Base-by-base conservation (phyloP, 2,888 invertebrate genomes). In the Megaustenia siamemsis region DNA sequence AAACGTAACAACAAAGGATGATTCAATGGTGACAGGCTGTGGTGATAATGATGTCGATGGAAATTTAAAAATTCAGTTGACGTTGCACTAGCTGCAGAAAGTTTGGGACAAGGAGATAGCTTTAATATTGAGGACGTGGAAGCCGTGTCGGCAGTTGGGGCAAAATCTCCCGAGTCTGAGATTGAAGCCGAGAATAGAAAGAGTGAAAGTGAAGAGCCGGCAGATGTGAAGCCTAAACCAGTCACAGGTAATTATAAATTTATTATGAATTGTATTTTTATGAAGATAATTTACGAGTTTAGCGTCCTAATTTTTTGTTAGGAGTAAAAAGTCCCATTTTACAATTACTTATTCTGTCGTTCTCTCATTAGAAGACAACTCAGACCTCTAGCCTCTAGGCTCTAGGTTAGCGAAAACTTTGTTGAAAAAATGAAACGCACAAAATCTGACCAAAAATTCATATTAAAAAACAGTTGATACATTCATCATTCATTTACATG, bases 181-280 rank as follows among this genome's bases (percentile, higher is more conserved):
- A 5, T 28, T 21, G 75, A 32, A 38, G 35, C 24, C 18, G 40
- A 40, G 5, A 71, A n/a, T 0, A 45, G 66, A 6, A 60, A 82
- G 40, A 63, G 32, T 38, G 53, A 77, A n/a, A 60, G 43, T 24
- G 15, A 68, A 38, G 53, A 49, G 18, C 28, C n/a, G 15, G 73
- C 35, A 28, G 84, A 78, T 28, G 24, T 75, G 21, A 84, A 80
- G 69, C 79, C 84, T n/a, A 80, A 53, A 79, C 84, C 84, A 45
- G 78, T 60, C 18, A 84, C 78, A 84, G 84, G 84, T 84, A 78
- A 60, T 4, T 1, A 60, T n/a, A 38, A 15, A n/a, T 15, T 32
- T 32, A 40, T 21, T 53, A n/a, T n/a, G n/a, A n/a, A n/a, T n/a
- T n/a, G n/a, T n/a, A n/a, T n/a, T n/a, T n/a, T n/a, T n/a, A n/a